Conservation (phyloP, 2,113 vertebrate genomes). For the Deroptyus accipitrinus region DNA sequence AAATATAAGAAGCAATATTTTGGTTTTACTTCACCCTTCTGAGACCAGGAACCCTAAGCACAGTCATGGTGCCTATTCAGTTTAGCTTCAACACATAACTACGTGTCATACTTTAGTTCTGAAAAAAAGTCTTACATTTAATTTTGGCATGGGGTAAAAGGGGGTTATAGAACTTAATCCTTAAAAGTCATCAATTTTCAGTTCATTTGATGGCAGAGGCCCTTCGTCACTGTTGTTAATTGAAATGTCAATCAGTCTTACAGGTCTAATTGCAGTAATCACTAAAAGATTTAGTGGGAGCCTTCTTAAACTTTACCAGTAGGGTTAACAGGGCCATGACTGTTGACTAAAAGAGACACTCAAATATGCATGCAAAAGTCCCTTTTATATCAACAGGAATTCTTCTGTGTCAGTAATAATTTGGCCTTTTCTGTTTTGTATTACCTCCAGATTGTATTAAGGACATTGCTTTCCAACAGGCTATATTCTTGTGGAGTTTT, state of each 20-base stretch:
- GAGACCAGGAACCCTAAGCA: not conserved
- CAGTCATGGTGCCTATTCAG: not conserved
- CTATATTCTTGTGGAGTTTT: not conserved
- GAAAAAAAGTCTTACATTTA: not conserved
- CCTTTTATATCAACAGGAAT: not conserved
- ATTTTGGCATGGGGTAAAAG: not conserved
- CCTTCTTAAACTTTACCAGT: not conserved
- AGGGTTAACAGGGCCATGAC: not conserved
- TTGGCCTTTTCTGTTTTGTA: not conserved
- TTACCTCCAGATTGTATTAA: not conserved
- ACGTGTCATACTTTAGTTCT: not conserved
- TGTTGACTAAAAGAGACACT: not conserved
- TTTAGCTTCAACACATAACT: not conserved
- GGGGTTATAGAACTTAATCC: not conserved
- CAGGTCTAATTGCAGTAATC: conserved; percentile 53
- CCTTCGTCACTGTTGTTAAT: not conserved
- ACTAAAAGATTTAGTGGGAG: not conserved
- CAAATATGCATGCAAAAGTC: not conserved
- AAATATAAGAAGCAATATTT: not conserved
- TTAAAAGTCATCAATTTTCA: not conserved
- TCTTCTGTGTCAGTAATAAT: not conserved
- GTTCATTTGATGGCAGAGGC: not conserved
- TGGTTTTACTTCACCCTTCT: not conserved
- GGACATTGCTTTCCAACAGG: not conserved
- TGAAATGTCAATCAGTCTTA: conserved; percentile 18